Percentiles rank a stretch among this genome's conserved stretches.
Conservation (phyloP, 2,888 invertebrate species). For the Eristalis tenax region DNA sequence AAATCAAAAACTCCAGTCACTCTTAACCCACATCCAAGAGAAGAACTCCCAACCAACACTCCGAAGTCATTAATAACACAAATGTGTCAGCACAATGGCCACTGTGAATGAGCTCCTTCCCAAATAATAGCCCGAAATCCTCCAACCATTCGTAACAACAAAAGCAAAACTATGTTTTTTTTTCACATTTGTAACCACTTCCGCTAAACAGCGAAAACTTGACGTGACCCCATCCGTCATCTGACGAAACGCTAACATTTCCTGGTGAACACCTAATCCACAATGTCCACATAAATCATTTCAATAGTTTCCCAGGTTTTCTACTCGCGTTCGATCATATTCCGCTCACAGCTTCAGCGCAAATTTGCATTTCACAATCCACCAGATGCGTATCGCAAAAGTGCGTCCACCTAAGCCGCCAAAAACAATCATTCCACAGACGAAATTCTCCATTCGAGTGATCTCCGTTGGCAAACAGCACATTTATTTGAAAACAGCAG, state of each 20-base stretch:
- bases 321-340: neutral
- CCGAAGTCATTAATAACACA: neutral
- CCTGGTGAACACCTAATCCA: slow-evolving; percentile 21
- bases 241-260: neutral
- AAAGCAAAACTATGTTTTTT: neutral
- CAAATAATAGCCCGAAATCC: neutral
- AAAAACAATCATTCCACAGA: no score
- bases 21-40: neutral
- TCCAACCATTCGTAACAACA: neutral
- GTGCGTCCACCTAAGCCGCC: no score
- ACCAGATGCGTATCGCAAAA: neutral
- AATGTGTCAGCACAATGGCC: neutral
- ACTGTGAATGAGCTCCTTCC: neutral
- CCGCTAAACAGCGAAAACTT: neutral
- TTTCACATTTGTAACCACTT: neutral
- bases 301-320: slow-evolving; percentile 32
- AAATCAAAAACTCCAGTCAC: no score
- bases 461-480: neutral
- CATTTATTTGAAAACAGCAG: neutral
- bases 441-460: neutral
- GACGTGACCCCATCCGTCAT: slow-evolving; percentile 13
- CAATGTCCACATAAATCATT: slow-evolving; percentile 31
- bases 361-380: neutral
- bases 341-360: neutral
- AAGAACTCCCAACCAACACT: neutral